Base-by-base conservation (phyloP, 2,113 vertebrate genomes). In the Rhinoderma darwinii region DNA sequence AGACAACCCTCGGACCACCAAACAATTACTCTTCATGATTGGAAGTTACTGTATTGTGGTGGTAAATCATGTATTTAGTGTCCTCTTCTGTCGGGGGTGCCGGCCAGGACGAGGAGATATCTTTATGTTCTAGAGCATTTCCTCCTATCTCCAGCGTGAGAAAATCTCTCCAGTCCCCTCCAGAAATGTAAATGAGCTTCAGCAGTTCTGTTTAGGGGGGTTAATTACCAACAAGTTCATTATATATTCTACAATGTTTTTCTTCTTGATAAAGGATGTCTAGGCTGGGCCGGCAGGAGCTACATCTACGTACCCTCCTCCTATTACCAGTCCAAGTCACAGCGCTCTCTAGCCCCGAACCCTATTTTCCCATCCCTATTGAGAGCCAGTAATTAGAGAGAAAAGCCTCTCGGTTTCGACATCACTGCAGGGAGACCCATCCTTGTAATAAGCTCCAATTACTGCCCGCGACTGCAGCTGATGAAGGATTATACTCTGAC, bases 401-500 rank as follows among this genome's bases (percentile, higher is more conserved):
- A 90, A 91, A 91, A 92, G 92, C 92, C 90, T 96, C 95, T 96
- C 95, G 91, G 93, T 95, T 95, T 95, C 94, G 92, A 91, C 93
- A 89, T 90, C 94, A 88, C 91, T 89, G 90, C 90, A 93, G 94
- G 95, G 93, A 92, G 92, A 95, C 90, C 90, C 90, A 90, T 91
- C 91, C 93, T 92, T 93, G 95, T 96, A 95, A 96, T 93, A 92
- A 93, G 93, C 94, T 95, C 94, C 95, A 94, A 94, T 95, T 95
- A 94, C 93, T 91, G 91, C 91, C 93, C 90, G 92, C 92, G 90
- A 95, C 90, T 92, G 93, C 93, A 95, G 93, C 89, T 95, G 95
- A 96, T 94, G 95, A 96, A 94, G 95, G 95, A 96, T 97, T 96
- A 96, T 96, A 94, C 93, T 89, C 91, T 92, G 91, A 92, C 92